These are phyloP conservation scores for Zootermopsis nevadensis DNA, from an alignment of 2,888 invertebrate genomes.

Conservation along the genomic window DNA sequence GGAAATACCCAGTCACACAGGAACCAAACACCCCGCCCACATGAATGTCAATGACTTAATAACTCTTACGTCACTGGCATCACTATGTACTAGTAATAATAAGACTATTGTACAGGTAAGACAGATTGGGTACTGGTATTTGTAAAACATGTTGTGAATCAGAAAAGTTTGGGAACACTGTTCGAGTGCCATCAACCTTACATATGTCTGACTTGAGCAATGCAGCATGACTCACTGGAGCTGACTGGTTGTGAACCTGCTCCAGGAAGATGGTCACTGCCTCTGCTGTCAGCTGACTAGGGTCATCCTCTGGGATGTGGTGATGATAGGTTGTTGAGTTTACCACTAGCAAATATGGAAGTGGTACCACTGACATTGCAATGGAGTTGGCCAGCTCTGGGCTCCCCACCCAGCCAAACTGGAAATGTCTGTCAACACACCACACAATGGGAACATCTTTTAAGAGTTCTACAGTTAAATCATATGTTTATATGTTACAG, in stretches of 20 bases:
- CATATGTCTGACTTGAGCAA: background rate
- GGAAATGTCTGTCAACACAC: constrained; percentile 67
- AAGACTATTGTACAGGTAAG: no score
- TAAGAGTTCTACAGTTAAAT: no score
- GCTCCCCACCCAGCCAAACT: constrained; percentile 96
- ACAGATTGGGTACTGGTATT: no score
- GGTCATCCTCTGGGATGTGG: constrained; percentile 88
- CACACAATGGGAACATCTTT: background rate
- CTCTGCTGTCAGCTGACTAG: constrained; percentile 82
- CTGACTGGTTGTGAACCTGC: constrained; percentile 80
- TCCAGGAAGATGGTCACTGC: constrained; percentile 81
- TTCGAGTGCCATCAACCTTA: no score
- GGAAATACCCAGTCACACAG: no score
- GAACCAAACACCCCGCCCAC: no score
- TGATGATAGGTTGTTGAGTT: constrained; percentile 94
- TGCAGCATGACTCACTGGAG: constrained; percentile 71
- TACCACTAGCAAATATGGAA: constrained; percentile 89
- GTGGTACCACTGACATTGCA: constrained; percentile 84
- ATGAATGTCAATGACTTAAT: no score
- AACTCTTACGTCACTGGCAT: no score
- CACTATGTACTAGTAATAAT: no score
- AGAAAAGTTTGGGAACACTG: no score
- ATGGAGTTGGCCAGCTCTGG: constrained; percentile 93
- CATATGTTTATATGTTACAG: no score
- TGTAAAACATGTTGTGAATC: no score